Conservation (phyloP, 2,797 vertebrate species). For the Gymnodraco acuticeps region DNA sequence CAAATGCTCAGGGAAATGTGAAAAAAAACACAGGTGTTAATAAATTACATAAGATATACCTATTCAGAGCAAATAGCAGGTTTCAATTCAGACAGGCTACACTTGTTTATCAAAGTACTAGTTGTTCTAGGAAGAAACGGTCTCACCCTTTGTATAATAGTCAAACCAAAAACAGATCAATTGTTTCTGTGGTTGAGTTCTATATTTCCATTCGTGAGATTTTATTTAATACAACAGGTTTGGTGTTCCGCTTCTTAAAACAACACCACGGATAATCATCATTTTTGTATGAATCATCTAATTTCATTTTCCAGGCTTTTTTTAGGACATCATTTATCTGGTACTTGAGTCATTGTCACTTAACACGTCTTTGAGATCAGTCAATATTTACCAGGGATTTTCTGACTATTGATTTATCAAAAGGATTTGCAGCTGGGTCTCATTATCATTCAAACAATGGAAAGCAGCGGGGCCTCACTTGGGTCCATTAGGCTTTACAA, state of each 20-base stretch:
- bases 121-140: background rate
- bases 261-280: background rate
- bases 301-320: background rate
- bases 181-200: background rate
- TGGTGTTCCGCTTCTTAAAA: background rate
- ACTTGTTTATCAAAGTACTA: background rate
- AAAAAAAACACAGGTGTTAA: background rate
- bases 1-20: conserved; percentile 6
- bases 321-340: background rate
- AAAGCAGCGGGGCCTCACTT: background rate
- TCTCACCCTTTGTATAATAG: background rate
- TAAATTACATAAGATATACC: background rate
- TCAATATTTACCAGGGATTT: background rate
- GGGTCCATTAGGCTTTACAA: conserved; percentile 5
- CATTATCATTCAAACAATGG: background rate
- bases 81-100: background rate
- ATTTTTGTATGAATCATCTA: too few species aligned
- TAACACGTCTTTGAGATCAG: background rate
- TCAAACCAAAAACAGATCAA: background rate
- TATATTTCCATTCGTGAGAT: background rate
- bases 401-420: background rate
- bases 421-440: background rate
- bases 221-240: background rate
- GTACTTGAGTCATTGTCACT: background rate
- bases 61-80: background rate